Base-by-base conservation (phyloP, 2,113 vertebrate genomes). In the Ictalurus furcatus region DNA sequence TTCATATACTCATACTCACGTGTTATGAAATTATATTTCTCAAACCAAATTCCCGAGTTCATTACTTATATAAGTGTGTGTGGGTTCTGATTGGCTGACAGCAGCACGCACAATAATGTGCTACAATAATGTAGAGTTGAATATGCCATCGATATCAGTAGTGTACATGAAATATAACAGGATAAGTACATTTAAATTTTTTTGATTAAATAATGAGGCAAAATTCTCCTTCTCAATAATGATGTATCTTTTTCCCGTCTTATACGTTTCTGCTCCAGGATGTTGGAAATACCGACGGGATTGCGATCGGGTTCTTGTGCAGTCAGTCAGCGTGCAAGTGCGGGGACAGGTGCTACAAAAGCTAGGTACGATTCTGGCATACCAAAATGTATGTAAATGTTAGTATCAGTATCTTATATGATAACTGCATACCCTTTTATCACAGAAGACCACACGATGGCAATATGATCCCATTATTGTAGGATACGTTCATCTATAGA, bases 311-410 rank as follows among this genome's bases (percentile, higher is more conserved):
- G 86, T 93, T 78, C 96, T 99, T 0, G 97, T 99, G n/a, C 98
- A 99, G 92, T 96, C 98, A 0, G 98, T 99, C 48, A 97, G 98
- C 80, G 90, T 99, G 56, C 98, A 99, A 91, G 97, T 99, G 88
- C 96, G 97, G 88, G 98, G 98, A 25, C 97, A 97, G 90, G 96
- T 98, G 92, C 95, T 99, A 84, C 98, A 98, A 88, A 99, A 98
- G 92, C 95, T 99, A 0, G 98, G 98, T 99, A 91, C 87, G 14
- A 21, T 54, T 44, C 16, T 83, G 11, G 0, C 48, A 40, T 19
- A 17, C 4, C 14, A 79, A 34, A 65, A 56, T 40, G 52, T 85
- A 63, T 85, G 34, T 61, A 56, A 56, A 83, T 52, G 4, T 76
- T 48, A 13, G 40, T 3, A 76, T 44, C 9, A 13, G 40, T 2